Conservation (phyloP, 1,140 invertebrate genomes). For the Orchestia grillus region DNA sequence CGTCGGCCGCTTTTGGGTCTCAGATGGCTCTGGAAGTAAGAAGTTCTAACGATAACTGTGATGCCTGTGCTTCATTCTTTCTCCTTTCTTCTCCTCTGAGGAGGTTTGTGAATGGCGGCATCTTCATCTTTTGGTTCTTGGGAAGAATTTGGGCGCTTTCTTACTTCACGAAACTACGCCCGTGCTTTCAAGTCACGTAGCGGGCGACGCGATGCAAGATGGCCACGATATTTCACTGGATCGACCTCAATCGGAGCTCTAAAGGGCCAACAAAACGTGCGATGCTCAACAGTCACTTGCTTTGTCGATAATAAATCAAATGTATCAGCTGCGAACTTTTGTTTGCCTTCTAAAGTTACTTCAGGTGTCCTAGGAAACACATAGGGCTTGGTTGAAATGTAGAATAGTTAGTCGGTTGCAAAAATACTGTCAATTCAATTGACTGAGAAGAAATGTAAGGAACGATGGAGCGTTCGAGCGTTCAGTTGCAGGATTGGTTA, state of each 20-base stretch:
- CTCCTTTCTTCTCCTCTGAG: not conserved
- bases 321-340: not conserved
- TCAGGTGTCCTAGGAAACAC: not conserved
- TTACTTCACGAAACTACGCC: not conserved
- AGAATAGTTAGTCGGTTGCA: too few relatives aligned
- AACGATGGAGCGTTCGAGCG: not conserved
- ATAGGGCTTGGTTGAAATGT: too few relatives aligned
- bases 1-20: not conserved
- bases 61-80: not conserved
- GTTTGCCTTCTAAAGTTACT: not conserved
- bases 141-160: not conserved
- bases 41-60: not conserved
- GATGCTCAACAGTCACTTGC: not conserved
- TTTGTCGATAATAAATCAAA: not conserved
- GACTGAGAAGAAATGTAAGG: not conserved
- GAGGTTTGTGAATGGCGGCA: not conserved
- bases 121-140: not conserved
- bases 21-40: not conserved
- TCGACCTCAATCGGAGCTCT: not conserved
- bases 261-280: slow-evolving; percentile 6
- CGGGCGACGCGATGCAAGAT: not conserved
- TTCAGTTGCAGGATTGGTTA: too few relatives aligned
- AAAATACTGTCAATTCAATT: too few relatives aligned
- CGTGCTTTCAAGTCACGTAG: not conserved
- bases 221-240: not conserved